phyloP scores from a whole-genome alignment of 1,140 invertebrate species.

The Lepidurus couesii region DNA sequence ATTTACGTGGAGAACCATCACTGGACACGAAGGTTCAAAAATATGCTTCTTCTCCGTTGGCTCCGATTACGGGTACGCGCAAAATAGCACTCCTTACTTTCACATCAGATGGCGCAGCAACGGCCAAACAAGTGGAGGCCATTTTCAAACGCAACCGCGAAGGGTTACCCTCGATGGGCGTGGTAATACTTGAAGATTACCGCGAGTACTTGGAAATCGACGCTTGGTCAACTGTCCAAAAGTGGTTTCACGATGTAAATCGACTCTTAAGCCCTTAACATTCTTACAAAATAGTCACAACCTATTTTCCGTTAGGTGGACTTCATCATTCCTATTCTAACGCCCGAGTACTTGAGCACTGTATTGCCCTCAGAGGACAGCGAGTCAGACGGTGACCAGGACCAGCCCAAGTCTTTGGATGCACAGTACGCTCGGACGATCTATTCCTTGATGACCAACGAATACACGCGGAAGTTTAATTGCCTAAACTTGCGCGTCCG shows the following conservation, averaged over 20 bases:
- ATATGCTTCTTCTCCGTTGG: neutral
- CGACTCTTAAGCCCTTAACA: neutral
- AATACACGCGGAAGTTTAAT: neutral
- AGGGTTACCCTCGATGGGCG: neutral
- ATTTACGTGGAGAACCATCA: neutral
- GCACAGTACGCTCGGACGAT: neutral
- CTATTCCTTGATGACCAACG: neutral
- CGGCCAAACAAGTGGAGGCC: neutral
- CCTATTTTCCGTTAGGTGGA: neutral
- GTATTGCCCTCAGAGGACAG: neutral
- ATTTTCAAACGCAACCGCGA: neutral
- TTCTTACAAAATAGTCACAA: neutral
- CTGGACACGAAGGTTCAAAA: neutral
- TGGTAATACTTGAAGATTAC: neutral
- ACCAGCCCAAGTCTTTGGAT: neutral
- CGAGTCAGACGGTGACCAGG: neutral
- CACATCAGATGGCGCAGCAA: neutral
- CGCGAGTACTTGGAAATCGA: slow-evolving; percentile 9
- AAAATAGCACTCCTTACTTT: slow-evolving; percentile 5
- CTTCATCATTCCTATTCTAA: neutral
- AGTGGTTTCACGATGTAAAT: slow-evolving; percentile 4
- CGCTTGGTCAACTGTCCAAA: neutral
- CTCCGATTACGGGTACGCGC: neutral
- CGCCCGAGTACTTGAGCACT: neutral
- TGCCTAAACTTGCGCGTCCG: neutral